A percentile compares a stretch with the other conserved stretches of the same genome.
These are phyloP conservation scores for Platerodrilus igneus DNA, from an alignment of 2,888 invertebrate species.

Conservation along the genomic window DNA sequence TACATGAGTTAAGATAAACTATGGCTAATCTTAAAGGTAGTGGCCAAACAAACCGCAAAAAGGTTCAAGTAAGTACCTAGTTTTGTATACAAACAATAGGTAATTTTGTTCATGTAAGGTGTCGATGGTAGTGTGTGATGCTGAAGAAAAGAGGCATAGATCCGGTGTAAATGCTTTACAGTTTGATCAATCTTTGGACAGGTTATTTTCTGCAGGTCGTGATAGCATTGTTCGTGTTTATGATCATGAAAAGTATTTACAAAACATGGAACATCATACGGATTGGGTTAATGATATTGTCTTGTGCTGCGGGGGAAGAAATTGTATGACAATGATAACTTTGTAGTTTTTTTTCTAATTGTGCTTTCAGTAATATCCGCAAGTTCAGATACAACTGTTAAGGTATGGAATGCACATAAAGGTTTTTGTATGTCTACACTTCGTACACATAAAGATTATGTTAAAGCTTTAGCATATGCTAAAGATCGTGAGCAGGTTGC, in stretches of 20 bases:
- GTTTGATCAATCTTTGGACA: conserved; percentile 79
- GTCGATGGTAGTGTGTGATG: conserved; percentile 96
- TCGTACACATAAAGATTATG: conserved; percentile 97
- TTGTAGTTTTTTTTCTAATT: conserved; percentile 6
- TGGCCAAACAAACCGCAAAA: conserved; percentile 45
- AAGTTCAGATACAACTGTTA: conserved; percentile 98
- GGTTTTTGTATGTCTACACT: conserved; percentile 99
- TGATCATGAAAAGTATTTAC: conserved; percentile 81
- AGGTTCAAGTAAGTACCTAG: conserved; percentile 42
- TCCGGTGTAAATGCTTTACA: conserved; percentile 96
- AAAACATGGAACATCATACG: conserved; percentile 99
- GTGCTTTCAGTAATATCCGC: conserved; percentile 85
- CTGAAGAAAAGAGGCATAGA: conserved; percentile 88
- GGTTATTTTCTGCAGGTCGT: conserved; percentile 92
- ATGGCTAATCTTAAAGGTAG: conserved; percentile 46
- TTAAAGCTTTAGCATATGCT: conserved; percentile 95
- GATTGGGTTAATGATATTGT: conserved; percentile 99
- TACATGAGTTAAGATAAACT: no score
- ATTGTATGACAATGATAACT: conserved; percentile 59
- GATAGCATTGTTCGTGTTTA: conserved; percentile 96
- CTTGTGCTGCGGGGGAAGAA: conserved; percentile 93
- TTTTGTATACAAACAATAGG: conserved; percentile 10
- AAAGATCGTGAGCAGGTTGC: conserved; percentile 94
- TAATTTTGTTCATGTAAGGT: conserved; percentile 58
- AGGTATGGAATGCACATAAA: conserved; percentile 99